Evolutionary conservation across 2,113 vertebrate species (phyloP).

Genomic region (Leptobrachium leishanense): DNA sequence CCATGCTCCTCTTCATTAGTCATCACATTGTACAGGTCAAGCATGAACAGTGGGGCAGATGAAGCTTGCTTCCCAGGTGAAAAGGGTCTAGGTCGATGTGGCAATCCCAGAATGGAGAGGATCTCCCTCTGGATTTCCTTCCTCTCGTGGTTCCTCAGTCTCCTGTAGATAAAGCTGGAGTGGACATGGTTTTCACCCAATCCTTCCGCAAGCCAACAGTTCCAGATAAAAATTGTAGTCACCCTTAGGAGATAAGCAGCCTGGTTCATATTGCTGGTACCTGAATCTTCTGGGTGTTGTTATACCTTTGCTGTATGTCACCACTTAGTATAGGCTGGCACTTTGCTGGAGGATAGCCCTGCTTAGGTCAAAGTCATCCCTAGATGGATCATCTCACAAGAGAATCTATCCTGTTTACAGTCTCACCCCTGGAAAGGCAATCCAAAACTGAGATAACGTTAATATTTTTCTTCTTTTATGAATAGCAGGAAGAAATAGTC

Average conservation of each 20-base stretch:
- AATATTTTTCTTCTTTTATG: neutral
- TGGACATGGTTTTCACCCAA: conserved; percentile 95
- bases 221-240: conserved; percentile 82
- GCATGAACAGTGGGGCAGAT: conserved; percentile 97
- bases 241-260: conserved; percentile 70
- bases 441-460: neutral
- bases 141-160: conserved; percentile 94
- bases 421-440: neutral
- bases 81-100: conserved; percentile 95
- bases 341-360: conserved; percentile 55
- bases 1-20: conserved; percentile 85
- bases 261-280: conserved; percentile 77
- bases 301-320: neutral
- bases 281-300: conserved; percentile 10
- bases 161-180: conserved; percentile 98
- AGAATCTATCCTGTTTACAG: neutral
- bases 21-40: conserved; percentile 98
- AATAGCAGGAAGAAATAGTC: neutral
- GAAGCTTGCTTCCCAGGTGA: conserved; percentile 93
- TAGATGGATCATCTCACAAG: conserved; percentile 65
- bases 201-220: conserved; percentile 82
- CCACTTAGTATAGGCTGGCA: neutral
- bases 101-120: conserved; percentile 96
- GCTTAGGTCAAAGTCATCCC: conserved; percentile 74
- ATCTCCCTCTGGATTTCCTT: conserved; percentile 98